A percentile compares a stretch with the other conserved stretches of the same genome.
Evolutionary conservation across 2,888 invertebrate species (phyloP).

Genomic region (Himalopsyche tibetana): DNA sequence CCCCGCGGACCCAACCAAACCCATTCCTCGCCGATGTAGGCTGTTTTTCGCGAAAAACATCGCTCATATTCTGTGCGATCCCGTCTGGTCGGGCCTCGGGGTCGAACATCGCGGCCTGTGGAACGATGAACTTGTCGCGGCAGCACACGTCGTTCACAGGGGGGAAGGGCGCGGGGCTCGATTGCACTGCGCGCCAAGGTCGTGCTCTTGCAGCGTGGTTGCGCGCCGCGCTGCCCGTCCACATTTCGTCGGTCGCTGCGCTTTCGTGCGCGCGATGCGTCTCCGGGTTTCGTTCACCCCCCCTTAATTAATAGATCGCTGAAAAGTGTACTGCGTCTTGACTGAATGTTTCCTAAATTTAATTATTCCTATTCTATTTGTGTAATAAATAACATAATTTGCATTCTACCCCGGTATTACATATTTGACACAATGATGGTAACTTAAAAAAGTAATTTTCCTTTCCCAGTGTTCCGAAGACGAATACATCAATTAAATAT

Average conservation of each 20-base stretch:
- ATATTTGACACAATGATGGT: no score
- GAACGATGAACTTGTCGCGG: constrained; percentile 53
- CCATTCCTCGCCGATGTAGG: constrained; percentile 1
- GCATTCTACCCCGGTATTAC: no score
- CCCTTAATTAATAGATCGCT: no score
- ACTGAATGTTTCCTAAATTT: no score
- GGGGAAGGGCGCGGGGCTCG: constrained; percentile 23
- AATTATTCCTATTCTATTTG: no score
- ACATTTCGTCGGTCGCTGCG: not conserved
- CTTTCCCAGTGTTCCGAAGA: no score
- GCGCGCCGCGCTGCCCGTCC: not conserved
- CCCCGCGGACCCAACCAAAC: constrained; percentile 4
- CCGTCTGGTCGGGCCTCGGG: constrained; percentile 5
- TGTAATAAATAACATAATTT: no score
- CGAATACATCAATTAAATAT: no score
- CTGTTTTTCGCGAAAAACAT: constrained; percentile 27
- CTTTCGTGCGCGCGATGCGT: constrained; percentile 17
- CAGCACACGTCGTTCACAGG: not conserved
- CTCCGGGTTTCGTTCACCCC: not conserved
- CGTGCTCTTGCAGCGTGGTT: not conserved
- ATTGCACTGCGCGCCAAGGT: constrained; percentile 16
- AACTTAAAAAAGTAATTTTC: no score
- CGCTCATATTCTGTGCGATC: constrained; percentile 20
- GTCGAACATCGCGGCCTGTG: constrained; percentile 49
- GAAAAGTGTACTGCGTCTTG: no score